Evolutionary conservation across 1,140 invertebrate genomes (phyloP).

Genomic region (Carposina sasakii): DNA sequence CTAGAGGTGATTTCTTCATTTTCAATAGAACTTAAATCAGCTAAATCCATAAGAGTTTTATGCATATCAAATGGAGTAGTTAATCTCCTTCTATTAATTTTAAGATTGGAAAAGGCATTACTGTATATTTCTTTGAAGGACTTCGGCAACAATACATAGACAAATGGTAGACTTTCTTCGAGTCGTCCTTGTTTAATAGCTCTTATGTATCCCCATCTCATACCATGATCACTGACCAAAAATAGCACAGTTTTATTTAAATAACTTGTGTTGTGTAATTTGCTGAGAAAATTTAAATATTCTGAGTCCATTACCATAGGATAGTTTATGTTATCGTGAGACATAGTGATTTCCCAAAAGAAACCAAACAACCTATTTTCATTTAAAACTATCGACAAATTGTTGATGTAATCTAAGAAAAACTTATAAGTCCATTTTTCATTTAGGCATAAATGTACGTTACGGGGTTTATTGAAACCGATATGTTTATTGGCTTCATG

Average conservation of each 20-base stretch:
- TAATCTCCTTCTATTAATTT: slow-evolving; percentile 78
- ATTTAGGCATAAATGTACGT: slow-evolving; percentile 68
- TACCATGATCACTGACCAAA: slow-evolving; percentile 92
- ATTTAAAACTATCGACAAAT: slow-evolving; percentile 70
- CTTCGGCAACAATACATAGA: slow-evolving; percentile 83
- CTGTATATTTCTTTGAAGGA: slow-evolving; percentile 77
- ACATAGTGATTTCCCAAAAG: slow-evolving; percentile 82
- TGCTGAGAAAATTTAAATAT: slow-evolving; percentile 70
- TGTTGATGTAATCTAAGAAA: slow-evolving; percentile 71
- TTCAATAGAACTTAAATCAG: slow-evolving; percentile 21
- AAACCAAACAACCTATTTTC: slow-evolving; percentile 75
- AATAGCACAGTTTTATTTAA: slow-evolving; percentile 79
- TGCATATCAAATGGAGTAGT: slow-evolving; percentile 86
- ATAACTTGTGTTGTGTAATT: slow-evolving; percentile 68
- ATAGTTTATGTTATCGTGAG: slow-evolving; percentile 80
- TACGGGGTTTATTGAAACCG: not conserved
- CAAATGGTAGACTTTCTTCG: slow-evolving; percentile 89
- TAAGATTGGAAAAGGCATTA: slow-evolving; percentile 76
- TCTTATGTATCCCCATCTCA: slow-evolving; percentile 80
- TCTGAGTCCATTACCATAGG: slow-evolving; percentile 76
- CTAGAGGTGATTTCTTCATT: slow-evolving; percentile 19
- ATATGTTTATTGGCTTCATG: slow-evolving; percentile 41
- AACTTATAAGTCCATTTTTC: slow-evolving; percentile 66
- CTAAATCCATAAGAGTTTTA: slow-evolving; percentile 63
- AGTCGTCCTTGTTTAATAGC: slow-evolving; percentile 84